Conservation (phyloP, 2,797 vertebrate species). For the Chlorospingus flavigularis region DNA sequence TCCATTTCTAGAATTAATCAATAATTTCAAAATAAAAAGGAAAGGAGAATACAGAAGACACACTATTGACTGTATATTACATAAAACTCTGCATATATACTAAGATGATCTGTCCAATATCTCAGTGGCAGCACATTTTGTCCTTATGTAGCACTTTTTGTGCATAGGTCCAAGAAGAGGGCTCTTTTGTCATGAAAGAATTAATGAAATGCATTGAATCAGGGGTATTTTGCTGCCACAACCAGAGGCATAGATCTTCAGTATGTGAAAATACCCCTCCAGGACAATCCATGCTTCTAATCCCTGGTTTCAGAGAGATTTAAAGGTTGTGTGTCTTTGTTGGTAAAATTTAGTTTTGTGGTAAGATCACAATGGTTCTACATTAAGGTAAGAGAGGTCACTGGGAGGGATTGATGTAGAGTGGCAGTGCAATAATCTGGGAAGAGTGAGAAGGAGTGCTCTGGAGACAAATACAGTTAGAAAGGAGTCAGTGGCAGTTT, state of each 20-base stretch:
- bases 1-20: not conserved
- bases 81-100: not conserved
- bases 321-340: not conserved
- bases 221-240: not conserved
- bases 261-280: not conserved
- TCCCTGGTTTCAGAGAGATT: not conserved
- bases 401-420: not conserved
- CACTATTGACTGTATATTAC: not conserved
- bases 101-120: not conserved
- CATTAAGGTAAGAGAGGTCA: not conserved
- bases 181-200: not conserved
- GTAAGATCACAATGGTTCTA: not conserved
- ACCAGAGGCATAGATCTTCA: fast-evolving
- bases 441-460: not conserved
- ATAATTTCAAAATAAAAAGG: not conserved
- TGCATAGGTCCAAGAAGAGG: not conserved
- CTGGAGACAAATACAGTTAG: not conserved
- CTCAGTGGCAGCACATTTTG: not conserved
- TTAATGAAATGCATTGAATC: not conserved
- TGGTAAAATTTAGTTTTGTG: not conserved
- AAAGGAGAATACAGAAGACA: not conserved
- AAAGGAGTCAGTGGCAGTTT: not conserved
- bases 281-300: not conserved
- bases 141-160: not conserved
- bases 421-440: not conserved